Percentiles rank a stretch among this genome's conserved stretches.
Evolutionary conservation across 1,140 invertebrate species (phyloP).

Genomic region (Notospermus geniculatus): DNA sequence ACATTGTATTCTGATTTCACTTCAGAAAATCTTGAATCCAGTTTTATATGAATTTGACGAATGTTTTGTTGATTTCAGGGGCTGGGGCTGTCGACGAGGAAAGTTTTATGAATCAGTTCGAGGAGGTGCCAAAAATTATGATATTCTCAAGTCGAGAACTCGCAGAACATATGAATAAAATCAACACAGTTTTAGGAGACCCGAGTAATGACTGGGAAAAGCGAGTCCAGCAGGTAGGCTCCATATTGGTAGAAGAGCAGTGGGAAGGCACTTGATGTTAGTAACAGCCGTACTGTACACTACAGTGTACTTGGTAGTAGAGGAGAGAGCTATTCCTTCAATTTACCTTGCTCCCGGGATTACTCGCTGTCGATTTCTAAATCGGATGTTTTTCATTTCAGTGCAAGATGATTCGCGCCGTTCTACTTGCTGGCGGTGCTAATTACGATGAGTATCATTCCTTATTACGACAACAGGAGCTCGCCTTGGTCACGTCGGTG

Average conservation of each 20-base stretch:
- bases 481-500: conserved; percentile 76
- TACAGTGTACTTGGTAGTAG: too few species aligned
- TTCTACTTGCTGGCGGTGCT: conserved; percentile 74
- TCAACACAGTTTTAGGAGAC: conserved; percentile 75
- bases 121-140: conserved; percentile 75
- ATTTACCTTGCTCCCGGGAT: too few species aligned
- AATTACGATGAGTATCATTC: conserved; percentile 80
- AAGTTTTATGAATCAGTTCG: conserved; percentile 80
- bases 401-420: conserved; percentile 80
- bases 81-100: conserved; percentile 88
- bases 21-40: too few species aligned
- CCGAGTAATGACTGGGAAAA: conserved; percentile 89
- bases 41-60: too few species aligned
- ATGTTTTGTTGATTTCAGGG: conserved; percentile 31
- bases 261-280: too few species aligned
- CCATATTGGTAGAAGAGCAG: too few species aligned
- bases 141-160: conserved; percentile 82
- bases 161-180: conserved; percentile 76
- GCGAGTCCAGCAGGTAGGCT: conserved; percentile 80
- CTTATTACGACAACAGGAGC: conserved; percentile 75
- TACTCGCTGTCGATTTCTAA: background rate
- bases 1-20: too few species aligned
- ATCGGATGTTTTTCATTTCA: conserved; percentile 49
- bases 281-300: too few species aligned
- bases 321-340: too few species aligned